phyloP scores from a whole-genome alignment of 2,797 vertebrate species.

The Discoglossus pictus region DNA sequence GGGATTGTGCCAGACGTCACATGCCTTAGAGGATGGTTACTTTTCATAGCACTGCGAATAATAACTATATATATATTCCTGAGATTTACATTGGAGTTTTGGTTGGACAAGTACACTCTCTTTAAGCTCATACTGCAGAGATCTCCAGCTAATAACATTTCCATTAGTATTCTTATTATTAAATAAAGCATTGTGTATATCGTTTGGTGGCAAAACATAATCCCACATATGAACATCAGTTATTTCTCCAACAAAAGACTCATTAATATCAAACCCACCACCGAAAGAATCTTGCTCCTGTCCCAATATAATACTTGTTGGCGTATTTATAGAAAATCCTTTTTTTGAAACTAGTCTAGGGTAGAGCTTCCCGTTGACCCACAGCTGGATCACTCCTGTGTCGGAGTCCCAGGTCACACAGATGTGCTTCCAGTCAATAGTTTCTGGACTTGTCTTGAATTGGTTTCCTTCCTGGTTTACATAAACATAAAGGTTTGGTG shows the following conservation, averaged over 20 bases:
- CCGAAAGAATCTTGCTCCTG: slow-evolving; percentile 75
- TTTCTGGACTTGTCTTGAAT: background rate
- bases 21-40: too few species aligned
- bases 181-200: slow-evolving; percentile 43
- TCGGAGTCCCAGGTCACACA: slow-evolving; percentile 66
- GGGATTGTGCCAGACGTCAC: too few species aligned
- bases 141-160: slow-evolving; percentile 55
- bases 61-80: background rate
- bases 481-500: background rate
- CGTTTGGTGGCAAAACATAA: slow-evolving; percentile 49
- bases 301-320: slow-evolving; percentile 68
- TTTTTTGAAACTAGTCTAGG: slow-evolving; percentile 72
- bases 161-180: background rate
- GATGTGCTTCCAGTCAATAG: slow-evolving; percentile 61
- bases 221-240: slow-evolving; percentile 76
- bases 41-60: background rate
- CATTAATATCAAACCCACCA: slow-evolving; percentile 62
- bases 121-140: slow-evolving; percentile 33
- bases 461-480: background rate
- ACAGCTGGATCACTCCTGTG: slow-evolving; percentile 54
- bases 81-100: background rate
- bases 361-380: slow-evolving; percentile 70
- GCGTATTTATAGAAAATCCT: slow-evolving; percentile 62
- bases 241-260: slow-evolving; percentile 76
- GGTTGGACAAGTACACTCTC: slow-evolving; percentile 17